phyloP scores from a whole-genome alignment of 2,113 vertebrate species.

The Antennarius striatus region DNA sequence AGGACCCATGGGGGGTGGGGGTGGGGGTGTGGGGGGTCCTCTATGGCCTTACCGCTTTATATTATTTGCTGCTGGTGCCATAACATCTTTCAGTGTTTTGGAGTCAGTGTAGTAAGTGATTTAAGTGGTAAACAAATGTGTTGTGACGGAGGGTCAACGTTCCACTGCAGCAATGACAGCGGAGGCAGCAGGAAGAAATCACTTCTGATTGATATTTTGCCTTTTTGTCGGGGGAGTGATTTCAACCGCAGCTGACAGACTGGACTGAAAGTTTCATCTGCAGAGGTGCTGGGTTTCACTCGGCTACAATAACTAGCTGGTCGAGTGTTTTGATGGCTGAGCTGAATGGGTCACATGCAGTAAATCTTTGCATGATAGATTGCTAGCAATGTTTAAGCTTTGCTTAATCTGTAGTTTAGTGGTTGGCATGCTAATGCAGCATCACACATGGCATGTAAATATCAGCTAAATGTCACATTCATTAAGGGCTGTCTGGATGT shows the following conservation, averaged over 20 bases:
- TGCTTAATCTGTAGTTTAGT: conserved; percentile 75
- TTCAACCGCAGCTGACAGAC: conserved; percentile 58
- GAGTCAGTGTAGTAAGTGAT: conserved; percentile 45
- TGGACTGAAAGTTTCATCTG: conserved; percentile 61
- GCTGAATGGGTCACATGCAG: conserved; percentile 63
- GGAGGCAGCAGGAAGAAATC: conserved; percentile 57
- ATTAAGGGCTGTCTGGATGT: conserved; percentile 72
- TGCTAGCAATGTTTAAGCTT: conserved; percentile 73
- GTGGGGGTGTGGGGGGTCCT: not conserved
- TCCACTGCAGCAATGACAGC: conserved; percentile 51
- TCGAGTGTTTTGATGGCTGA: conserved; percentile 73
- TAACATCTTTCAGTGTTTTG: conserved; percentile 37
- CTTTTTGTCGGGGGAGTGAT: conserved; percentile 69
- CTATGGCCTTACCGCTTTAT: conserved; percentile 32
- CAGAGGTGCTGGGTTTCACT: conserved; percentile 48
- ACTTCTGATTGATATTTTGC: conserved; percentile 74
- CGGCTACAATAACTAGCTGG: conserved; percentile 55
- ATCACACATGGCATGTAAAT: conserved; percentile 76
- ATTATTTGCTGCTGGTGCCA: conserved; percentile 28
- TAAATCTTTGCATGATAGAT: conserved; percentile 68
- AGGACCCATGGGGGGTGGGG: no score
- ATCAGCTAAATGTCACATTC: conserved; percentile 83
- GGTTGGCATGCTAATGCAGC: conserved; percentile 66
- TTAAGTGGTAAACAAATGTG: conserved; percentile 70
- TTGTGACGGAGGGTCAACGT: conserved; percentile 68